These are phyloP conservation scores for Beris chalybata DNA, from an alignment of 2,888 invertebrate genomes.

Conservation along the genomic window DNA sequence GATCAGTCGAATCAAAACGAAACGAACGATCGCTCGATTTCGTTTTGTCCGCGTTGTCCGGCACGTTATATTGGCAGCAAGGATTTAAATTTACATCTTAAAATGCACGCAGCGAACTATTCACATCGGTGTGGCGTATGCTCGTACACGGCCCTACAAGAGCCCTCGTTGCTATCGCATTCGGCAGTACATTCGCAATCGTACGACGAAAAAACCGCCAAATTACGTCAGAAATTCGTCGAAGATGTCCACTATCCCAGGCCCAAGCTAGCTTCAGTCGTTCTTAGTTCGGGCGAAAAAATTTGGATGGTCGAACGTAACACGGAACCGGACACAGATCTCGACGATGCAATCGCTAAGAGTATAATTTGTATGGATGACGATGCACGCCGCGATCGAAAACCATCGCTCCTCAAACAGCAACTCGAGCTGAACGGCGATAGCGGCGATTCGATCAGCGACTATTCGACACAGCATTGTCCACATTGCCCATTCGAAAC, in stretches of 20 bases:
- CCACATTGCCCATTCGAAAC: slow-evolving; percentile 80
- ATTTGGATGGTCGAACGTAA: slow-evolving; percentile 50
- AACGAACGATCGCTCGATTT: slow-evolving; percentile 50
- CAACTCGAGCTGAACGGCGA: slow-evolving; percentile 24
- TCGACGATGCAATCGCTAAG: slow-evolving; percentile 14
- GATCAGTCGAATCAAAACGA: not conserved
- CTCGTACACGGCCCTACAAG: slow-evolving; percentile 73
- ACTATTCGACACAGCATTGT: slow-evolving; percentile 56
- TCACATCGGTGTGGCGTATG: slow-evolving; percentile 75
- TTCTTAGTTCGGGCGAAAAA: slow-evolving; percentile 45
- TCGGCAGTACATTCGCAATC: slow-evolving; percentile 73
- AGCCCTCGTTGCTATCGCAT: slow-evolving; percentile 70
- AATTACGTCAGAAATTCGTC: slow-evolving; percentile 66
- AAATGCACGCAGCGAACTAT: slow-evolving; percentile 67
- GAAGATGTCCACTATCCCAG: slow-evolving; percentile 67
- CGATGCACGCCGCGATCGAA: slow-evolving; percentile 1
- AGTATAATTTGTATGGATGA: slow-evolving; percentile 70
- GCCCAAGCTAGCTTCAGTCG: slow-evolving; percentile 61
- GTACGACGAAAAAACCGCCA: slow-evolving; percentile 76
- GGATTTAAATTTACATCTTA: slow-evolving; percentile 72
- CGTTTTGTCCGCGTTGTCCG: slow-evolving; percentile 81
- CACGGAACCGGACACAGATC: slow-evolving; percentile 38
- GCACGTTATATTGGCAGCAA: slow-evolving; percentile 77
- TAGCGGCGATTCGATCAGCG: slow-evolving; percentile 3
- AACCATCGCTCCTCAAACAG: slow-evolving; percentile 19